A percentile compares a stretch with the other conserved stretches of the same genome.
These are phyloP conservation scores for Eurytemora carolleeae DNA, from an alignment of 1,140 invertebrate genomes.

Conservation along the genomic window DNA sequence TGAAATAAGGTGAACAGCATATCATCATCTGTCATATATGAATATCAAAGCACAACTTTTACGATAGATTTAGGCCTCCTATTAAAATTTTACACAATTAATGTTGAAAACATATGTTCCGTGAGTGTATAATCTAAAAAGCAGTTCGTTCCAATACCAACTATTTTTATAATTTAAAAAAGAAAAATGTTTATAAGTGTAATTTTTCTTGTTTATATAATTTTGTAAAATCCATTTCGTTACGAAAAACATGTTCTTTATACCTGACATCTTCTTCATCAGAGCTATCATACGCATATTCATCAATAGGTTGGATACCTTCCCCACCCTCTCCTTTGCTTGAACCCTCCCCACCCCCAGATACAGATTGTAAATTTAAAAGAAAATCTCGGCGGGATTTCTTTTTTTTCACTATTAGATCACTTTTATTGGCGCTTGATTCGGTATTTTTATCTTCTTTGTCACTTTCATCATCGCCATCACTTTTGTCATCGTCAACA, in stretches of 20 bases:
- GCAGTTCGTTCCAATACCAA: too few species aligned
- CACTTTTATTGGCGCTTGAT: neutral
- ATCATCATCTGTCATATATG: too few species aligned
- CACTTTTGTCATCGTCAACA: neutral
- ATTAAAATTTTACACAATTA: too few species aligned
- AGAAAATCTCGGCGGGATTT: neutral
- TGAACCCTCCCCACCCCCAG: conserved; percentile 6
- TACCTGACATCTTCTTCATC: conserved; percentile 50
- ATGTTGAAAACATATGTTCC: too few species aligned
- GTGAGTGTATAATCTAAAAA: too few species aligned
- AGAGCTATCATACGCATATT: conserved; percentile 55
- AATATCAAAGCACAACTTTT: too few species aligned
- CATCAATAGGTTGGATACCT: conserved; percentile 27
- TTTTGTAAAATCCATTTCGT: conserved; percentile 1
- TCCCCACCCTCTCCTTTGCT: conserved; percentile 4
- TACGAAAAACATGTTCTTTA: conserved; percentile 13
- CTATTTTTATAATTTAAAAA: conserved; percentile 5
- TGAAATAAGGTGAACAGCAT: too few species aligned
- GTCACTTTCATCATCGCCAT: conserved; percentile 20
- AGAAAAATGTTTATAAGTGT: conserved; percentile 2
- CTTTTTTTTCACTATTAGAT: neutral
- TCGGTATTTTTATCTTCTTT: conserved; percentile 13
- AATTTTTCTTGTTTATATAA: neutral
- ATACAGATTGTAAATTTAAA: neutral
- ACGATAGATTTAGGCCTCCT: too few species aligned